Percentiles rank a stretch among this genome's conserved stretches.
phyloP scores from a whole-genome alignment of 2,113 vertebrate genomes.

The Elanus axillaris region DNA sequence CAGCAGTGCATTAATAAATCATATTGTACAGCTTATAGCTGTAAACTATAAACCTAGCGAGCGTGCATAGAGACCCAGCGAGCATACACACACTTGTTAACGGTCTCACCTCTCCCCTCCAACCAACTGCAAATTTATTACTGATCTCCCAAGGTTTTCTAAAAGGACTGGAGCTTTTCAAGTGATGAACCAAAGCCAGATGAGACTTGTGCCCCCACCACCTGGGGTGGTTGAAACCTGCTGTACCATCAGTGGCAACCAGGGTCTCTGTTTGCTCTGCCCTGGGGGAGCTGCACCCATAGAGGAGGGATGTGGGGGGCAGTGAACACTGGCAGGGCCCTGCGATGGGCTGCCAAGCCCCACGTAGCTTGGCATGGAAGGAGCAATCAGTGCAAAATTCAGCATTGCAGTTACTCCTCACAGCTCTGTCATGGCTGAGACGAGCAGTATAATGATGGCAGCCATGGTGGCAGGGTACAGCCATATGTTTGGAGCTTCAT shows the following conservation, averaged over 20 bases:
- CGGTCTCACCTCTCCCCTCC: background rate
- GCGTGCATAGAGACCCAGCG: background rate
- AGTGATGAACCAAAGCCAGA: background rate
- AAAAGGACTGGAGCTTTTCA: background rate
- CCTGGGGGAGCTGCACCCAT: fast-evolving
- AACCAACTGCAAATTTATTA: background rate
- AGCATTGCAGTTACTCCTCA: background rate
- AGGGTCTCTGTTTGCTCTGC: background rate
- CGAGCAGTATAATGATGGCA: background rate
- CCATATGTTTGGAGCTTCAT: background rate
- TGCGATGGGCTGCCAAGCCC: background rate
- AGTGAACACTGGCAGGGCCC: background rate
- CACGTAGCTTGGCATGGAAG: background rate
- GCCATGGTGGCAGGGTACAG: fast-evolving
- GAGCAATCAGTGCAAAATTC: background rate
- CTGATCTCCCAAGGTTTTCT: background rate
- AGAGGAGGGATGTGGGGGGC: fast-evolving
- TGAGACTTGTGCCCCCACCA: background rate
- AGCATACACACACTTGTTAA: background rate
- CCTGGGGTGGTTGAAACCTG: background rate
- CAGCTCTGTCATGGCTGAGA: background rate
- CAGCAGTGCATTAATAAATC: slow-evolving; percentile 13
- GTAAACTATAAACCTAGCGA: background rate
- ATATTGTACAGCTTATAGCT: slow-evolving; percentile 18
- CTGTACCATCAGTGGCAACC: background rate